phyloP scores from a whole-genome alignment of 2,797 vertebrate genomes.

The Bryconaethiops microstoma region DNA sequence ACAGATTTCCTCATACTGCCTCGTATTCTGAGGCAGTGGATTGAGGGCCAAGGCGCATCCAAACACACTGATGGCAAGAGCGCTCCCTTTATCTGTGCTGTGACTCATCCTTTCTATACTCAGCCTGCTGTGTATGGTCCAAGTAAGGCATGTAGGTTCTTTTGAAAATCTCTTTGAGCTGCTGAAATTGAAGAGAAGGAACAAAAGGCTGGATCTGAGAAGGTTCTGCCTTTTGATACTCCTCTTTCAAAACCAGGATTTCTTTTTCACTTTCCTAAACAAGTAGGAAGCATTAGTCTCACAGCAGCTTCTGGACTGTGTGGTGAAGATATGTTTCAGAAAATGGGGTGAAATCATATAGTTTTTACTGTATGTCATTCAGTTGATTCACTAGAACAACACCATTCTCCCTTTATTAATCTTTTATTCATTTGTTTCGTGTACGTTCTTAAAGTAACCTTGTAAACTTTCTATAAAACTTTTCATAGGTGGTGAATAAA shows the following conservation, averaged over 20 bases:
- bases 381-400: neutral
- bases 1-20: neutral
- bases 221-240: conserved; percentile 12
- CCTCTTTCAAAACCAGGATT: neutral
- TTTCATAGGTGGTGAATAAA: conserved; percentile 48
- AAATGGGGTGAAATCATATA: neutral
- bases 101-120: neutral
- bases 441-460: no score
- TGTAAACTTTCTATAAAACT: conserved; percentile 30
- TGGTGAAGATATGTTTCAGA: neutral
- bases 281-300: conserved; percentile 3
- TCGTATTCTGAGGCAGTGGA: neutral
- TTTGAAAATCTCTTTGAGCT: conserved; percentile 35
- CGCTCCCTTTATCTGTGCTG: neutral
- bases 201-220: neutral
- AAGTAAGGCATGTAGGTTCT: conserved; percentile 4
- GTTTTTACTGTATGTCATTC: conserved; percentile 9
- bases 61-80: neutral
- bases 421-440: conserved; percentile 5
- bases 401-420: conserved; percentile 5
- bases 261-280: neutral
- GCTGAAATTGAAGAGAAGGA: neutral
- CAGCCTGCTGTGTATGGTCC: conserved; percentile 11
- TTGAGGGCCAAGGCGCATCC: neutral
- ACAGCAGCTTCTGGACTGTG: conserved; percentile 18